Base-by-base conservation (phyloP, 2,888 invertebrate species). In the Balanococcus diminutus region DNA sequence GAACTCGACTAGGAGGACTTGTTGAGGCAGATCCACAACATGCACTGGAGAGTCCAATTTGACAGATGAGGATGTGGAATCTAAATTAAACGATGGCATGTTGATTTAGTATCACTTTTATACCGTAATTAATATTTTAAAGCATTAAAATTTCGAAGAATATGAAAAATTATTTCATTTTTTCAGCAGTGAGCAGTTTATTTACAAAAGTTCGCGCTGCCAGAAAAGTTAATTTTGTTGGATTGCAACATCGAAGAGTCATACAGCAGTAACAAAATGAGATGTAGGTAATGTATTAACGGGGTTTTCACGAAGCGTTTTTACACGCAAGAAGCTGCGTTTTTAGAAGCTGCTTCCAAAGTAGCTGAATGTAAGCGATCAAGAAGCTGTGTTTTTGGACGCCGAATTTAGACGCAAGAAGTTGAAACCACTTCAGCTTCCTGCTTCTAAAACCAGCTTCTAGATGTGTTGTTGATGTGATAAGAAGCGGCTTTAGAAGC, bases 21-120 rank as follows among this genome's bases (percentile, higher is more conserved):
- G 87, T 46, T 88, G 87, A 9, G 87, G 87, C 56, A 88, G 87
- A 82, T 88, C 87, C 28, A 88, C 86, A 25, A 87, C 87, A 82
- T 88, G 87, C 67, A 87, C 86, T 6, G 88, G 87, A 14, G 89
- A 88, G 88, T 93, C 92, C 42, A 90, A 91, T 32, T 88, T 89
- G 11, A 86, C 84, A 25, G 36, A 61, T 56, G 85, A 89, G 4
- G 85, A 46, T 1, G 32, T 8, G 0, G 75, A 31, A 25, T 85
- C 75, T 11, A 79, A 42, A 28, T 85, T 85, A 4, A 85, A 28
- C 51, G 85, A 79, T 19, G 85, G 85, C 85, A 85, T 85, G 16
- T 8, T 11, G 28, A 28, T 25, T 22, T 1, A 25, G 25, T 61
- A 61, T 22, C 9, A 25, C 14, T 11, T 9, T 61, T 6, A 25